phyloP scores from a whole-genome alignment of 2,888 invertebrate species.

The Sinotaia quadrata region DNA sequence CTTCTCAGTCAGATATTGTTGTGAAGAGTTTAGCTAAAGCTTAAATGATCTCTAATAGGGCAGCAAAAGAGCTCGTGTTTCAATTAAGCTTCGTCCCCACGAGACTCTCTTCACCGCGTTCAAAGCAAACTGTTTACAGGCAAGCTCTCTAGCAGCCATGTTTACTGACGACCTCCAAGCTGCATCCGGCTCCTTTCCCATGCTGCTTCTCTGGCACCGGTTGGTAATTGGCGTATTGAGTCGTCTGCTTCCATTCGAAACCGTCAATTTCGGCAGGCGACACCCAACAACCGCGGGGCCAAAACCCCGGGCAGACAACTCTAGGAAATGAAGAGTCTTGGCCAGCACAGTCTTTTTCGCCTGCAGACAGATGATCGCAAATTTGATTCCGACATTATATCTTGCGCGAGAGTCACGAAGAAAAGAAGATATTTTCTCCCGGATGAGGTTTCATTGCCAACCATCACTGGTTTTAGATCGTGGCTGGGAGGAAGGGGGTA shows the following conservation, averaged over 20 bases:
- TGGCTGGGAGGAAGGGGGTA: slow-evolving; percentile 1
- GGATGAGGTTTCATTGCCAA: slow-evolving; percentile 27
- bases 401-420: slow-evolving; percentile 6
- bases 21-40: slow-evolving; percentile 21
- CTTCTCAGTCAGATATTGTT: background rate
- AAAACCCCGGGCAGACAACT: slow-evolving; percentile 15
- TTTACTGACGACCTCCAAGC: slow-evolving; percentile 24
- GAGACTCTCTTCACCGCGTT: too few relatives aligned
- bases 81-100: too few relatives aligned
- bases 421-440: slow-evolving; percentile 20
- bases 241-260: slow-evolving; percentile 29
- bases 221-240: slow-evolving; percentile 30
- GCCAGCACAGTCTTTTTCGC: slow-evolving; percentile 23
- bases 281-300: slow-evolving; percentile 27
- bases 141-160: slow-evolving; percentile 27
- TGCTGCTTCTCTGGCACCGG: slow-evolving; percentile 9
- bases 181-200: background rate
- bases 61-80: slow-evolving; percentile 29
- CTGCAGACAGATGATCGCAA: slow-evolving; percentile 27
- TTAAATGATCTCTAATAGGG: slow-evolving; percentile 29
- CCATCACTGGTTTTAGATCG: slow-evolving; percentile 6
- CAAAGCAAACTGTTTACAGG: slow-evolving; percentile 26
- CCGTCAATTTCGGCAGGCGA: slow-evolving; percentile 27
- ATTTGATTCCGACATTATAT: slow-evolving; percentile 30
- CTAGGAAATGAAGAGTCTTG: slow-evolving; percentile 18